Evolutionary conservation across 2,888 invertebrate species (phyloP), one percentile per base, ranked within the genome.

Genomic region (Hypercompe scribonia): DNA sequence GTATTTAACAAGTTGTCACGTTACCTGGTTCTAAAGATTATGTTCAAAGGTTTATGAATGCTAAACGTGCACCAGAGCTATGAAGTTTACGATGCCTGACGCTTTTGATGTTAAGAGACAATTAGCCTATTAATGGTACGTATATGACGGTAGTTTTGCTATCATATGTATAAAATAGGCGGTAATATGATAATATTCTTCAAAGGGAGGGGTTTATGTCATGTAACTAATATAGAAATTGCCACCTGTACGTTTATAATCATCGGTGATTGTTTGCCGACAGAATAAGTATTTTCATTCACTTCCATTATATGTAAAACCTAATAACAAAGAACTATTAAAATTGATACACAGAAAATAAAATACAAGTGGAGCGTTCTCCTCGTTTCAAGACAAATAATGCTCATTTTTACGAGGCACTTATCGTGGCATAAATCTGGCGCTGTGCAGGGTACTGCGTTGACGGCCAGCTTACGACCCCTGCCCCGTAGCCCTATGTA

Each of bases 361-460:
- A 58, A 58, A 61, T 31, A 61, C 31, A 61, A 61, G 61, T 18
- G 18, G 31, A 31, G 18, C 61, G 7, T 61, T 28, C 31, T 18
- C 31, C 18, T 61, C 28, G 70, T 73, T 67, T 67, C 71, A 67
- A 81, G 66, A 75, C 68, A 79, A 74, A 75, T 75, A 72, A 68
- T 74, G 65, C 66, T 71, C 73, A 84, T 71, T 76, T 76, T 83
- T 82, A 82, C 74, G 78, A 81, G 78, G 75, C 74, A 73, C 81
- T 79, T 82, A 83, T 77, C 74, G 84, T 33, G 77, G 72, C 39
- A 74, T 82, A 77, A 83, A 82, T 79, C 80, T 75, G 36, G 58
- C 15, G 39, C 33, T 21, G 46, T 24, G 66, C 58, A 34, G 28
- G 63, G 65, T 66, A 15, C 68, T 31, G 69, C 34, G 66, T 70